A percentile compares a stretch with the other conserved stretches of the same genome.
These are phyloP conservation scores for Cliona cf. orientalis DNA, from an alignment of 37 sponge, comb jelly and placozoan genomes.

Conservation along the genomic window DNA sequence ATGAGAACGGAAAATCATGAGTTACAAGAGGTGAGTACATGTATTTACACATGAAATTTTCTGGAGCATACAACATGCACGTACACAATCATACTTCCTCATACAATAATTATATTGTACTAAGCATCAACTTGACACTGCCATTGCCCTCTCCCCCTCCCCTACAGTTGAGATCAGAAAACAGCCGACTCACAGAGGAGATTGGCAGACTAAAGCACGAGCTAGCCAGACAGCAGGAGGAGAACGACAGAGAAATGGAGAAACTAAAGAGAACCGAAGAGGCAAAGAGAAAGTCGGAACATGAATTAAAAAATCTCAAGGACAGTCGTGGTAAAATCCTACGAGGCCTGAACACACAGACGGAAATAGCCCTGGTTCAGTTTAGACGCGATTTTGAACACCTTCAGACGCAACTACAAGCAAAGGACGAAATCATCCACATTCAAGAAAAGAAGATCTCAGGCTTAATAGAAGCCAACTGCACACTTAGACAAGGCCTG, in stretches of 20 bases:
- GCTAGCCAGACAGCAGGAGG: constrained; percentile 9
- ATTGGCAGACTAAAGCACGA: constrained; percentile 32
- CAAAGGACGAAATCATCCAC: constrained; percentile 59
- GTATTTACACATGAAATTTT: too few species aligned
- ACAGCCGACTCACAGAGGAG: constrained; percentile 29
- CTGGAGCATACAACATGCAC: background rate
- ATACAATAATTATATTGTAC: too few species aligned
- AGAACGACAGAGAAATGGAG: constrained; percentile 28
- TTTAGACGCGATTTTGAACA: constrained; percentile 66
- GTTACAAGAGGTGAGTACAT: too few species aligned
- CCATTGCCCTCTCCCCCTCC: too few species aligned
- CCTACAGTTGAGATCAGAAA: too few species aligned
- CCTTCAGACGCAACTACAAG: constrained; percentile 38
- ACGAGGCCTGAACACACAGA: constrained; percentile 65
- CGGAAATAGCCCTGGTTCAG: constrained; percentile 58
- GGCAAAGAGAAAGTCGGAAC: constrained; percentile 5
- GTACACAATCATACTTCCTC: background rate
- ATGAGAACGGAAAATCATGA: too few species aligned
- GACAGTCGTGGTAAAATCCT: constrained; percentile 63
- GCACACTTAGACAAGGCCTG: constrained; percentile 60
- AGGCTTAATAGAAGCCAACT: constrained; percentile 56
- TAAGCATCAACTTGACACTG: too few species aligned
- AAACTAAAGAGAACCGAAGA: constrained; percentile 28
- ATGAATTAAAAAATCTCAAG: constrained; percentile 25
- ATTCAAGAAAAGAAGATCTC: constrained; percentile 54